phyloP scores from a whole-genome alignment of 2,113 vertebrate genomes.

The Dunckerocampus dactyliophorus region DNA sequence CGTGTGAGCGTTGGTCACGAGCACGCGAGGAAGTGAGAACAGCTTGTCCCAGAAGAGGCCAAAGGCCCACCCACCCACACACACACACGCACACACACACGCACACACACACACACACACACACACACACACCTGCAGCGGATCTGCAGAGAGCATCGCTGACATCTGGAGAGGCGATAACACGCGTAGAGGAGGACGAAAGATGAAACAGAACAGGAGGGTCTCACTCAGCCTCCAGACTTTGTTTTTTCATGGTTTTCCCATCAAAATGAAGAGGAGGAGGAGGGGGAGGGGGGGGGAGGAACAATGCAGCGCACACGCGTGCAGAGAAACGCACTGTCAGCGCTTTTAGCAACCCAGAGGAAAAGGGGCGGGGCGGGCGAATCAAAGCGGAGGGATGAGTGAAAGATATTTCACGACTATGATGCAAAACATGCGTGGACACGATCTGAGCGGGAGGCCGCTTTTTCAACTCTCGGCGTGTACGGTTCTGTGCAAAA shows the following conservation, averaged over 20 bases:
- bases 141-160: conserved; percentile 52
- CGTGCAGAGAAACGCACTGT: conserved; percentile 44
- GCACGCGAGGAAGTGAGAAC: conserved; percentile 8
- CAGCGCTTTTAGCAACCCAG: conserved; percentile 49
- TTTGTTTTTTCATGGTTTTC: conserved; percentile 67
- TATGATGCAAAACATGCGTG: conserved; percentile 41
- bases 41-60: conserved; percentile 36
- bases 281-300: conserved; percentile 16
- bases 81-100: conserved; percentile 34
- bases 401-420: conserved; percentile 25
- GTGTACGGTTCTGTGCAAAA: conserved; percentile 23
- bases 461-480: conserved; percentile 15
- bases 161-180: conserved; percentile 52
- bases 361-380: conserved; percentile 47
- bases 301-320: conserved; percentile 47
- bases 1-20: conserved; percentile 1
- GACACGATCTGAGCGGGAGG: conserved; percentile 32
- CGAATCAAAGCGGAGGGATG: conserved; percentile 52
- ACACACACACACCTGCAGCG: conserved; percentile 49
- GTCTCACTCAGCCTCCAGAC: conserved; percentile 45
- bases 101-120: conserved; percentile 16
- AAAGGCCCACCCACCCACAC: conserved; percentile 9
- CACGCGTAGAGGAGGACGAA: conserved; percentile 19
- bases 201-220: conserved; percentile 58
- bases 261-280: conserved; percentile 46